Conservation (phyloP, 92 coral and sea anemone genomes). For the Zoanthus solanderi region DNA sequence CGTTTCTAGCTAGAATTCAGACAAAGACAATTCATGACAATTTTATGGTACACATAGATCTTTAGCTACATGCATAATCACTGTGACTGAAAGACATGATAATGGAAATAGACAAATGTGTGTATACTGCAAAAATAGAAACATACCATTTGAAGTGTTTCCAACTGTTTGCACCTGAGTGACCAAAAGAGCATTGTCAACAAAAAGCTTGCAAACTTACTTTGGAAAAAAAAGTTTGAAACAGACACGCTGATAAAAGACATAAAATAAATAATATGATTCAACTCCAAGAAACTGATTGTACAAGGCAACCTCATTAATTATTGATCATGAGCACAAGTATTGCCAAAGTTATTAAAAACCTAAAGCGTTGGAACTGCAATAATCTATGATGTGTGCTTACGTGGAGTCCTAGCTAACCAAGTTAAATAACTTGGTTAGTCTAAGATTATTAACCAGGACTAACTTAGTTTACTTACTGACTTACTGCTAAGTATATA, state of each 20-base stretch:
- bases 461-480: constrained; percentile 1
- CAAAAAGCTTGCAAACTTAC: background rate
- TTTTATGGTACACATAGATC: background rate
- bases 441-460: background rate
- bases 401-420: background rate
- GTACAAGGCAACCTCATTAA: constrained; percentile 3
- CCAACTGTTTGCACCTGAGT: background rate
- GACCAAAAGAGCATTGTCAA: constrained; percentile 3
- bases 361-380: background rate
- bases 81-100: background rate
- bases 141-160: background rate
- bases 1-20: background rate
- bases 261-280: background rate
- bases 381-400: constrained; percentile 2
- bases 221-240: background rate
- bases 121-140: background rate
- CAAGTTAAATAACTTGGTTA: background rate
- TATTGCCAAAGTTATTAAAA: background rate
- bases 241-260: background rate
- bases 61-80: constrained; percentile 2
- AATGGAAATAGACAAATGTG: background rate
- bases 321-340: background rate
- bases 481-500: background rate
- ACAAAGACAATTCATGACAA: background rate
- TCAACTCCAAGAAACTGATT: background rate